Percentiles rank a stretch among this genome's conserved stretches.
Conservation (phyloP, 37 sponge, comb jelly and placozoan species). For the Eunapius fragilis region DNA sequence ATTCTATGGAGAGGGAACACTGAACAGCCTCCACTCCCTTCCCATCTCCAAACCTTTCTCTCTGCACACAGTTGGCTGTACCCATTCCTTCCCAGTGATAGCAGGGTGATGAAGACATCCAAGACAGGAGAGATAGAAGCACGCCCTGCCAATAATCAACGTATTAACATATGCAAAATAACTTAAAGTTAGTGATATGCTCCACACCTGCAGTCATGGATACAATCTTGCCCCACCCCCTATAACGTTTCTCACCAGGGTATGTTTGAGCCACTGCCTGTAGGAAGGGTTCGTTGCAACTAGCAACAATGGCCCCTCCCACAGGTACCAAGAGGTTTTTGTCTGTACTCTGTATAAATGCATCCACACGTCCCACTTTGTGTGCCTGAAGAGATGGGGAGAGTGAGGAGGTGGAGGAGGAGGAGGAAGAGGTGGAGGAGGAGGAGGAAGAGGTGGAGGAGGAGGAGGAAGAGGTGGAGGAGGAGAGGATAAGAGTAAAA, state of each 20-base stretch:
- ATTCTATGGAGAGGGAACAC: conserved; percentile 32
- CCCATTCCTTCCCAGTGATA: conserved; percentile 85
- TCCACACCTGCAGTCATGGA: background rate
- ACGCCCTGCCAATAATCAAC: conserved; percentile 57
- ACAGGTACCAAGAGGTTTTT: conserved; percentile 99
- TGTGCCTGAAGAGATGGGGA: conserved; percentile 41
- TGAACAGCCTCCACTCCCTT: background rate
- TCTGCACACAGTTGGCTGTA: conserved; percentile 60
- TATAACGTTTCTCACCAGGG: conserved; percentile 73
- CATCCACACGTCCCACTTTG: conserved; percentile 85
- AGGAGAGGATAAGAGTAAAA: too few relatives aligned
- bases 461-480: background rate
- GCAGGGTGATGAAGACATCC: conserved; percentile 95
- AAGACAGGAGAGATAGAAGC: conserved; percentile 85
- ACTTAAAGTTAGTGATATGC: too few relatives aligned
- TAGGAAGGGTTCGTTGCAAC: conserved; percentile 66
- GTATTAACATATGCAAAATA: too few relatives aligned
- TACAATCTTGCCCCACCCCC: background rate
- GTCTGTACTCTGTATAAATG: conserved; percentile 96
- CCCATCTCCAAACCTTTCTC: conserved; percentile 58
- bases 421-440: background rate
- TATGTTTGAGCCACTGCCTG: conserved; percentile 76
- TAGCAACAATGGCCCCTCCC: conserved; percentile 92
- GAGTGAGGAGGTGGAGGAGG: background rate
- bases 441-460: background rate